A percentile compares a stretch with the other conserved stretches of the same genome.
These are phyloP conservation scores for Excalfactoria chinensis DNA, from an alignment of 2,113 vertebrate species.

Conservation along the genomic window DNA sequence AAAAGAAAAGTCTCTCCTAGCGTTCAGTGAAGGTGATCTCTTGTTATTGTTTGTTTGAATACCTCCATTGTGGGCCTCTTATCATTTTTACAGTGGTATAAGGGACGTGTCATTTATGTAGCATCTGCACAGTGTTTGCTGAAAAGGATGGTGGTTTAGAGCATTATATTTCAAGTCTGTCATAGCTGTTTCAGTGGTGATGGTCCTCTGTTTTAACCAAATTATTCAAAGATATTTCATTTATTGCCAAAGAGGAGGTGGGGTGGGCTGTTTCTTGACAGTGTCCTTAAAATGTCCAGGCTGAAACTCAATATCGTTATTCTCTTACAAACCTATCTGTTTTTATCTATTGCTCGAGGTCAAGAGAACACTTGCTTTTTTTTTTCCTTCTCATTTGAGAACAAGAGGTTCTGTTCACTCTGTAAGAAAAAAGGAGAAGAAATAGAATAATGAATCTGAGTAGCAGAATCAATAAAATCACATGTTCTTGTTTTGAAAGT, in stretches of 20 bases:
- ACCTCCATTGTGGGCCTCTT: constrained; percentile 1
- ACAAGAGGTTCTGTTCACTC: neutral
- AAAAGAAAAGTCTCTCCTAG: neutral
- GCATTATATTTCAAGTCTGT: constrained; percentile 59
- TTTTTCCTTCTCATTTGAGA: neutral
- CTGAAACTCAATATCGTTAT: neutral
- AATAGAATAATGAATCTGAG: neutral
- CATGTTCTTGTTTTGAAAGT: neutral
- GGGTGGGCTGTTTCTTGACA: neutral
- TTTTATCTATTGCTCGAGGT: neutral
- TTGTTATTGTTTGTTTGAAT: constrained; percentile 51
- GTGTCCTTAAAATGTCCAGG: neutral
- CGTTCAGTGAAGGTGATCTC: constrained; percentile 49
- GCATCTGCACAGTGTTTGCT: constrained; percentile 41
- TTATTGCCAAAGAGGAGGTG: neutral
- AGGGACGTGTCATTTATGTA: constrained; percentile 48
- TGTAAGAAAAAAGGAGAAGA: neutral
- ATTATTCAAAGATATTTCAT: neutral
- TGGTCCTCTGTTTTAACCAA: constrained; percentile 42
- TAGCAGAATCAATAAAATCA: neutral
- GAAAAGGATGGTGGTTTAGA: constrained; percentile 65
- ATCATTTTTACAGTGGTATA: constrained; percentile 68
- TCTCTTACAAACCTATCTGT: neutral
- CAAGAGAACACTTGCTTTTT: neutral
- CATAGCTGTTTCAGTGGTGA: constrained; percentile 1